Evolutionary conservation across 2,113 vertebrate species (phyloP), one percentile per base, ranked within the genome.

Genomic region (Chloropsis cyanopogon): DNA sequence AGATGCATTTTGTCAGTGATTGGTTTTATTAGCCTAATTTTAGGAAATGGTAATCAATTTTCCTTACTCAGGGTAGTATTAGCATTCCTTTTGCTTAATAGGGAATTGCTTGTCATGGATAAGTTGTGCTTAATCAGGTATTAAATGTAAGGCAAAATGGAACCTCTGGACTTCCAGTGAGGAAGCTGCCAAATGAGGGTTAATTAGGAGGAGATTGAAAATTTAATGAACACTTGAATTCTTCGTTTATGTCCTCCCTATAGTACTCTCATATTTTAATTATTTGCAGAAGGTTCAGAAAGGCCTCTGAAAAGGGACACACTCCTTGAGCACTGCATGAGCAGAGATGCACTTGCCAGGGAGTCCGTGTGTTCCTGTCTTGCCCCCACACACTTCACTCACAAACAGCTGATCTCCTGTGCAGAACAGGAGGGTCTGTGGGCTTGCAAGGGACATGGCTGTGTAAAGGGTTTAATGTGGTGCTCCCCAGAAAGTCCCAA

Each of bases 51-150:
- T 75, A 91, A 95, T 92, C 60, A 83, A 90, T 96, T 97, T 83
- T 80, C 72, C 72, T 79, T 92, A 54, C 63, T 95, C 35, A 9
- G 53, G 68, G 17, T 39, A 82, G 60, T 61, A 65, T 91, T 95
- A 95, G 56, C 79, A 71, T 91, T 95, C 23, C 44, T 94, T 92
- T 86, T 68, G n/a, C 72, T 80, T 88, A 82, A 80, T 57, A 66
- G 79, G 72, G 52, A 90, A 29, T 65, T 84, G 64, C 50, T 63
- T 70, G 65, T 69, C 53, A 39, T 2, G 25, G 71, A 11, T 94
- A 93, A 95, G 70, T 70, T 46, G 75, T 92, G 57, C 61, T 97
- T 96, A 92, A 94, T 94, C 44, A 47, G 65, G 47, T 94, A 18
- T 91, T 94, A 93, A 89, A 92, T 82, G 44, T 76, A 53, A 81